Evolutionary conservation across 2,797 vertebrate species (phyloP).

Genomic region (Cossypha polioptera): DNA sequence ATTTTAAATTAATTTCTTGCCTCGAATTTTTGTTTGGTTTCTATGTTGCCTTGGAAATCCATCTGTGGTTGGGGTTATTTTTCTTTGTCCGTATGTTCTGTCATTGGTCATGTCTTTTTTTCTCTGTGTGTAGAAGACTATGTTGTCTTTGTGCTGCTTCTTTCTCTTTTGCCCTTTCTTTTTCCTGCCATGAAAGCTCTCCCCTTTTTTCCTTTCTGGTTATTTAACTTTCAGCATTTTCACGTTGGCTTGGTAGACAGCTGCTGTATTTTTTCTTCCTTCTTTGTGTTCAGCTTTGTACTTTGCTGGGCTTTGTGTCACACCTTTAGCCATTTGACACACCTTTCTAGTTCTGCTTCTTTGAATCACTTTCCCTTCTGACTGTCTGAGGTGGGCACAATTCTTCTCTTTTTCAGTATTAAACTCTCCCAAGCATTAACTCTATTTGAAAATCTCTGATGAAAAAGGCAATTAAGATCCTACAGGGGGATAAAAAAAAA

Average conservation of each 20-base stretch:
- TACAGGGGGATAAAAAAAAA: fast-evolving
- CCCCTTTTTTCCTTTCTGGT: neutral
- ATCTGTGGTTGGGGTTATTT: neutral
- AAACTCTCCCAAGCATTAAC: neutral
- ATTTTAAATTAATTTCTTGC: neutral
- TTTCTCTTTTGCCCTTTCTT: constrained; percentile 1
- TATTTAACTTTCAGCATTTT: constrained; percentile 37
- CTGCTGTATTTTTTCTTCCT: neutral
- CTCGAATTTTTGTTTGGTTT: constrained; percentile 9
- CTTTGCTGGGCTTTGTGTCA: neutral
- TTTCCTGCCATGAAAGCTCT: neutral
- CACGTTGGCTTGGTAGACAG: neutral
- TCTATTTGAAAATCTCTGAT: constrained; percentile 1
- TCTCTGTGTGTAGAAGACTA: neutral
- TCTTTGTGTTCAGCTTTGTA: neutral
- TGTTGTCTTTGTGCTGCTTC: neutral
- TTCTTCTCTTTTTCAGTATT: neutral
- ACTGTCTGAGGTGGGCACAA: neutral
- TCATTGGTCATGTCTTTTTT: neutral
- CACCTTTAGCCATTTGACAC: constrained; percentile 32
- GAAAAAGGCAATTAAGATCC: neutral
- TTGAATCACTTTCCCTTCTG: neutral
- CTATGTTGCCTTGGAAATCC: constrained; percentile 1
- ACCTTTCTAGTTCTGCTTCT: constrained; percentile 28
- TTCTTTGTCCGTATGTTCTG: neutral